These are phyloP conservation scores for Rotaria socialis DNA, from an alignment of 2,888 invertebrate genomes.

Conservation along the genomic window DNA sequence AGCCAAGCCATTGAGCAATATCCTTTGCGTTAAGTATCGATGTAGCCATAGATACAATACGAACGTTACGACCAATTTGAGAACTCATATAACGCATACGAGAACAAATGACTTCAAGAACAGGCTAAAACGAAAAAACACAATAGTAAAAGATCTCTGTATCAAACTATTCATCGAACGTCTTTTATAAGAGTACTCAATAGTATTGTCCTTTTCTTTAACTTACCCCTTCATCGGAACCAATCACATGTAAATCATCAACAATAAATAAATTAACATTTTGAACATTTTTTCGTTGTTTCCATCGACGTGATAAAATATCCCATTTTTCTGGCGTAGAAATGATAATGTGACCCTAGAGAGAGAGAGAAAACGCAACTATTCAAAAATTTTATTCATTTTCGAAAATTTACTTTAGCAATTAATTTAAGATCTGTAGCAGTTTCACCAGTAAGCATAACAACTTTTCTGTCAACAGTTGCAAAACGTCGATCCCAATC, in stretches of 20 bases:
- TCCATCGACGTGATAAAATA: slow-evolving; percentile 93
- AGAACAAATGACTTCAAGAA: slow-evolving; percentile 83
- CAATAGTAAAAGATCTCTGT: too few species aligned
- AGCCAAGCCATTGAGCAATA: slow-evolving; percentile 91
- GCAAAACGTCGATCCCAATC: slow-evolving; percentile 38
- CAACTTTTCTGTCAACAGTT: slow-evolving; percentile 66
- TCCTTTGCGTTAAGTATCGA: slow-evolving; percentile 91
- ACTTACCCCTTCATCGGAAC: slow-evolving; percentile 61
- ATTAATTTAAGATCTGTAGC: slow-evolving; percentile 88
- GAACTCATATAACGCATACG: slow-evolving; percentile 89
- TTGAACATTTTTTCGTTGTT: slow-evolving; percentile 94
- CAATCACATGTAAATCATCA: slow-evolving; percentile 79
- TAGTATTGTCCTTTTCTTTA: too few species aligned
- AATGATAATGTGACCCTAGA: slow-evolving; percentile 88
- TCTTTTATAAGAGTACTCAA: too few species aligned
- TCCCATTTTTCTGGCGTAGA: slow-evolving; percentile 98
- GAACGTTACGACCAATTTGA: slow-evolving; percentile 72
- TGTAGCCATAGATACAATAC: slow-evolving; percentile 86
- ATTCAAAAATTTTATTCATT: not conserved
- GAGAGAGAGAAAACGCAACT: slow-evolving; percentile 22
- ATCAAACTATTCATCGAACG: too few species aligned
- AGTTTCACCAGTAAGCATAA: slow-evolving; percentile 89
- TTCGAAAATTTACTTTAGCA: slow-evolving; percentile 53
- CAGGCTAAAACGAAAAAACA: slow-evolving; percentile 64
- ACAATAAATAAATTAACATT: slow-evolving; percentile 91